A percentile compares a stretch with the other conserved stretches of the same genome.
phyloP scores from a whole-genome alignment of 1,140 invertebrate species.

The Atopsyche davidsoni region DNA sequence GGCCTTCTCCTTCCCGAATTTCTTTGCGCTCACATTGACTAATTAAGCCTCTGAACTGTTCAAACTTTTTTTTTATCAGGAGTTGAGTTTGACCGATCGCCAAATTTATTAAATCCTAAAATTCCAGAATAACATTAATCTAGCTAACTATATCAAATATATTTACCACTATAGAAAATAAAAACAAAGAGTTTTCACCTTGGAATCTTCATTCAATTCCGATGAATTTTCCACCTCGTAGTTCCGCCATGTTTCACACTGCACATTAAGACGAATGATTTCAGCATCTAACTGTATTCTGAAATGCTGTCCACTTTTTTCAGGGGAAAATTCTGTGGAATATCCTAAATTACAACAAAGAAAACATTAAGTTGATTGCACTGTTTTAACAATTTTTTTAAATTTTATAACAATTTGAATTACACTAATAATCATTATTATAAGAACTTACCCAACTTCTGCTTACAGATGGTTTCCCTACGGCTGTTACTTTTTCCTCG shows the following conservation, averaged over 20 bases:
- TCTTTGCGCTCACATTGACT: slow-evolving; percentile 50
- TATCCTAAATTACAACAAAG: slow-evolving; percentile 14
- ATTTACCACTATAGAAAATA: background rate
- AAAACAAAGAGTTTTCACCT: slow-evolving; percentile 2
- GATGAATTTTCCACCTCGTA: slow-evolving; percentile 34
- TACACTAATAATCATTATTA: slow-evolving; percentile 4
- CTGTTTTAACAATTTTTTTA: slow-evolving; percentile 24
- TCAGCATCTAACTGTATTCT: slow-evolving; percentile 46
- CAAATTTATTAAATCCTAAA: slow-evolving; percentile 55
- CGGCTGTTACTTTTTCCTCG: slow-evolving; percentile 45
- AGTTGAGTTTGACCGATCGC: slow-evolving; percentile 63
- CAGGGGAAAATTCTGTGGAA: slow-evolving; percentile 35
- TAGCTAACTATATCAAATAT: background rate
- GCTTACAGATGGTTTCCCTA: slow-evolving; percentile 33
- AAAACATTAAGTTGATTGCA: background rate
- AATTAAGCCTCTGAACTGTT: slow-evolving; percentile 59
- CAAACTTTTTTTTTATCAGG: slow-evolving; percentile 60
- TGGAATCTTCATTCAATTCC: slow-evolving; percentile 23
- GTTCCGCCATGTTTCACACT: slow-evolving; percentile 45
- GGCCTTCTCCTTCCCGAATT: slow-evolving; percentile 41
- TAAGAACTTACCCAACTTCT: slow-evolving; percentile 10
- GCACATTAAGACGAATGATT: slow-evolving; percentile 39
- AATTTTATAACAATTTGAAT: slow-evolving; percentile 37
- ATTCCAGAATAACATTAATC: slow-evolving; percentile 8
- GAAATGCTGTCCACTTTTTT: slow-evolving; percentile 50